These are phyloP conservation scores for Sylvia borin DNA, from an alignment of 2,797 vertebrate species.

Conservation along the genomic window DNA sequence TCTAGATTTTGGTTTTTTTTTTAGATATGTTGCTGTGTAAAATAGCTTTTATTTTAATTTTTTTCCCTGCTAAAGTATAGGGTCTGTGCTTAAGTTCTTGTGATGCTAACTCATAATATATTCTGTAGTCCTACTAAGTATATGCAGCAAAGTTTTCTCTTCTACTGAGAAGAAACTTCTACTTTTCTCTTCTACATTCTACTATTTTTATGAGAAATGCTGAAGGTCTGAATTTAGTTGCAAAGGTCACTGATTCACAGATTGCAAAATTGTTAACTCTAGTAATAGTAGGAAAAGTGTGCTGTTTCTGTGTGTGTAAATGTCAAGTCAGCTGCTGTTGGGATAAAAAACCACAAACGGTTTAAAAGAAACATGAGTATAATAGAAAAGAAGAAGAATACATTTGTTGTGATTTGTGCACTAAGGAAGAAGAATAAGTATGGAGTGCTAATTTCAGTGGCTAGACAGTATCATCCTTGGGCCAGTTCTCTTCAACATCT, in stretches of 20 bases:
- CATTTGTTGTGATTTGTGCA: neutral
- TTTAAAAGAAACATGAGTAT: neutral
- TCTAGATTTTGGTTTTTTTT: neutral
- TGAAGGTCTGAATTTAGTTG: slow-evolving; percentile 26
- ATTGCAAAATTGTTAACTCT: slow-evolving; percentile 15
- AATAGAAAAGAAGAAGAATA: slow-evolving; percentile 45
- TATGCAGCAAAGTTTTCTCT: neutral
- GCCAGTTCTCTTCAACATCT: neutral
- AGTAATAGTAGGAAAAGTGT: slow-evolving; percentile 15
- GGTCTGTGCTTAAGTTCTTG: neutral
- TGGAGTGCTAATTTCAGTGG: neutral
- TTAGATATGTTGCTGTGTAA: neutral
- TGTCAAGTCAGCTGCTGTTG: slow-evolving; percentile 37
- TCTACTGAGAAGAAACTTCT: neutral
- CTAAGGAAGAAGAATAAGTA: neutral
- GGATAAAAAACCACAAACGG: slow-evolving; percentile 13
- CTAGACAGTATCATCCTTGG: neutral
- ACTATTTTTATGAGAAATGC: slow-evolving; percentile 23
- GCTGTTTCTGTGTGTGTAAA: slow-evolving; percentile 47
- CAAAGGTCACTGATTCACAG: slow-evolving; percentile 26
- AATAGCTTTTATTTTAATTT: neutral
- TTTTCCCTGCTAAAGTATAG: neutral
- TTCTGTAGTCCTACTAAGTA: neutral
- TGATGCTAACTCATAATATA: neutral
- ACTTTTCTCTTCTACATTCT: neutral